These are phyloP conservation scores for Pelodiscus sinensis DNA, from an alignment of 2,113 vertebrate genomes.

Conservation along the genomic window DNA sequence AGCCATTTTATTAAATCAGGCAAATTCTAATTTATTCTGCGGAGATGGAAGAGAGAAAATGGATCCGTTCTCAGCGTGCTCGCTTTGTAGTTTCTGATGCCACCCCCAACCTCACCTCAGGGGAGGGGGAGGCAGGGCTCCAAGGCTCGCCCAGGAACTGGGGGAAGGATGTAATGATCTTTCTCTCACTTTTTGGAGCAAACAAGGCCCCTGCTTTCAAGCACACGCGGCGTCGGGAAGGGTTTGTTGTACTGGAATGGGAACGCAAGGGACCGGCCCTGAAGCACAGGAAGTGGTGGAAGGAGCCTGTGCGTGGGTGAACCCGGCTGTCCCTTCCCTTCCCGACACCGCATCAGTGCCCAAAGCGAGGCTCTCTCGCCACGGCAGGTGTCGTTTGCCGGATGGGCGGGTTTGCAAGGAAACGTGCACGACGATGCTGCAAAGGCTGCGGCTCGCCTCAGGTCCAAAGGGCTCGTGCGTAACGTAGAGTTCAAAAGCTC, in stretches of 20 bases:
- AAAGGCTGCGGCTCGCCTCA: background rate
- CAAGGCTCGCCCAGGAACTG: slow-evolving; percentile 27
- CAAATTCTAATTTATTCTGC: slow-evolving; percentile 83
- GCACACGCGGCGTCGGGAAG: accelerated
- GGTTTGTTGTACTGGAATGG: accelerated
- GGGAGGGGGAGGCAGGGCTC: slow-evolving; percentile 28
- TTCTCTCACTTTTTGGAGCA: background rate
- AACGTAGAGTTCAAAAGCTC: background rate
- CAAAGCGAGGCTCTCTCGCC: background rate
- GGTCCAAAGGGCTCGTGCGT: accelerated
- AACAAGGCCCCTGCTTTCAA: background rate
- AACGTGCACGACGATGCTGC: accelerated
- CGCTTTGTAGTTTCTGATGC: slow-evolving; percentile 65
- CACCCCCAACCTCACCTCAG: slow-evolving; percentile 38
- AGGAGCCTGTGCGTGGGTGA: background rate
- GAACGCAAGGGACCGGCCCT: background rate
- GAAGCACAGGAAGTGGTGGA: background rate
- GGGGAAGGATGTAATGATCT: slow-evolving; percentile 4
- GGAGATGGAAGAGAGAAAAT: slow-evolving; percentile 76
- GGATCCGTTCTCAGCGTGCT: slow-evolving; percentile 74
- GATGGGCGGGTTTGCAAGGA: accelerated
- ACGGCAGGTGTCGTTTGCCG: accelerated
- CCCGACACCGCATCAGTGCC: accelerated
- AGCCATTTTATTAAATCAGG: slow-evolving; percentile 98
- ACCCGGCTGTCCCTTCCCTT: background rate